These are phyloP conservation scores for Peromyscus eremicus DNA, from an alignment of 2,797 vertebrate species.

Conservation along the genomic window DNA sequence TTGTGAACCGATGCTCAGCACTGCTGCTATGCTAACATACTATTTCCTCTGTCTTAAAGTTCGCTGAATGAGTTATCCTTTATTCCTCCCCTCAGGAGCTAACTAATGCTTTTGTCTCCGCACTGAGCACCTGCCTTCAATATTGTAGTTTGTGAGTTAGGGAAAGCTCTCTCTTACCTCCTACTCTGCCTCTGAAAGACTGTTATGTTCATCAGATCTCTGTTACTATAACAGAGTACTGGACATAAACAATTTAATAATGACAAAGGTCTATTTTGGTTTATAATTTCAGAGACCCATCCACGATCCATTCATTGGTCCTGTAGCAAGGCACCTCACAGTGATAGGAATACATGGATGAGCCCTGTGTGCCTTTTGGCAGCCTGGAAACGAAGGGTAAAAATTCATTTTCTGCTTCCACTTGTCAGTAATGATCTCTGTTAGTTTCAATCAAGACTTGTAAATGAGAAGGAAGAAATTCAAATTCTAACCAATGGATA, in stretches of 20 bases:
- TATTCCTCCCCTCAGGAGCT: neutral
- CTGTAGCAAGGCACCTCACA: neutral
- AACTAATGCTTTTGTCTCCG: neutral
- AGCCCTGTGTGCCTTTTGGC: too few relatives aligned
- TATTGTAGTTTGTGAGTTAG: neutral
- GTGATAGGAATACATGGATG: neutral
- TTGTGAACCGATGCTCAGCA: neutral
- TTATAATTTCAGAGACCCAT: neutral
- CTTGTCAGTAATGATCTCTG: neutral
- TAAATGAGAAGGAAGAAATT: neutral
- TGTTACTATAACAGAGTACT: neutral
- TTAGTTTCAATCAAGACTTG: neutral
- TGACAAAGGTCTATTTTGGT: neutral
- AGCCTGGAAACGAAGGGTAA: neutral
- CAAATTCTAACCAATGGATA: neutral
- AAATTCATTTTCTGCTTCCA: slow-evolving; percentile 19
- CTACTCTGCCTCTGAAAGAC: neutral
- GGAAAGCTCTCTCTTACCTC: neutral
- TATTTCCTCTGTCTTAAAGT: neutral
- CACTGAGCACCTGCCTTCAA: neutral
- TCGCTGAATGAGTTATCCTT: neutral
- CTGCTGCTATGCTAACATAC: too few relatives aligned
- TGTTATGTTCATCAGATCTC: neutral
- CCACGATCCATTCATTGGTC: neutral
- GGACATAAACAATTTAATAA: neutral